Evolutionary conservation across 2,113 vertebrate species (phyloP), one percentile per base, ranked within the genome.

Genomic region (Natator depressus): DNA sequence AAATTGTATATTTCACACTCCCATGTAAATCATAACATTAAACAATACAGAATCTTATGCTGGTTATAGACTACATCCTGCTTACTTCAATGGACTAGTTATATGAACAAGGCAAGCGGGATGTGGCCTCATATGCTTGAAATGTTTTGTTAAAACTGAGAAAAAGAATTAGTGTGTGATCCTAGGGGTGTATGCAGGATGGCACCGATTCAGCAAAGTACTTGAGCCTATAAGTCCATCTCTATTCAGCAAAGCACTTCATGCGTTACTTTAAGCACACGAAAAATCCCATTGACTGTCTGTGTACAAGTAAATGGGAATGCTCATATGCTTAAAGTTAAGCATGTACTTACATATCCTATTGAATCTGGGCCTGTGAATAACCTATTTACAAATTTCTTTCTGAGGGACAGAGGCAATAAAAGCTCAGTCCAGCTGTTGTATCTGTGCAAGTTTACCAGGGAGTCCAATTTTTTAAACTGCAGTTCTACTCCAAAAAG

Each of bases 321-420:
- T 42, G 3, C 82, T 25, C 12, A 2, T 78, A 75, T 86, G 53
- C 81, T 93, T 93, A 57, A 87, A 88, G 59, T 80, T 88, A 91
- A 97, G 80, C 59, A 29, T 12, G 24, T 86, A 57, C 46, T 89
- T 85, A 93, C 84, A 35, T 93, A 87, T 89, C 82, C 83, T 95
- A 82, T 86, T 91, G 84, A 3, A 88, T 86, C 87, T 82, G 24
- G 96, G 49, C 46, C 76, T 59, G 59, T 65, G 90, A 90, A 79
- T 87, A 53, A 55, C 24, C 29, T 59, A 89, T 93, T 95, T 90
- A n/a, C 69, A 83, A n/a, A 35, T 85, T 90, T n/a, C 27, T n/a
- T 54, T 31, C 50, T 27, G 24, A 90, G 94, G 82, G 89, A 14
- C 69, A 84, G 42, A 46, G 82, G 59, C 51, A 46, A 14, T 89